Evolutionary conservation across 2,888 invertebrate genomes (phyloP).

Genomic region (Carpatolechia fugitivella): DNA sequence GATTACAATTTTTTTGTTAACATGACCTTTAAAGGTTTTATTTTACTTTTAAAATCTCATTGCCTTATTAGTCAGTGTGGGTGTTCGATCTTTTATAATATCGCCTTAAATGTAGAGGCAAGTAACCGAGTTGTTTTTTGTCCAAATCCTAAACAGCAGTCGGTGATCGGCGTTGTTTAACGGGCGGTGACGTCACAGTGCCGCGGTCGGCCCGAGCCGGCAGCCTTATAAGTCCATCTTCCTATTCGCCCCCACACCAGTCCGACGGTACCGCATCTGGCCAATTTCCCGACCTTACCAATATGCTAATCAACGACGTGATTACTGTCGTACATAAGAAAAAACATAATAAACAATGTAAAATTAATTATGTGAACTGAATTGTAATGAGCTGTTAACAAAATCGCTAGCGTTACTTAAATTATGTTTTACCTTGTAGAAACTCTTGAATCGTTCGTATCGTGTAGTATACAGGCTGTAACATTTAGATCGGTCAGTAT

Average conservation of each 20-base stretch:
- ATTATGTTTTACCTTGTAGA: not conserved
- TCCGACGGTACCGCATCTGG: constrained; percentile 49
- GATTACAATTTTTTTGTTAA: not conserved
- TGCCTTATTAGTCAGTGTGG: constrained; percentile 40
- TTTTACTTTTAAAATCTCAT: constrained; percentile 24
- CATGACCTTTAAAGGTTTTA: constrained; percentile 16
- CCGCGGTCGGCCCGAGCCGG: constrained; percentile 39
- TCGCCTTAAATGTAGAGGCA: constrained; percentile 60
- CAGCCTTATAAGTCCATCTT: constrained; percentile 67
- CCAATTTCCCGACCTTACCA: constrained; percentile 53
- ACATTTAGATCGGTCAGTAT: too few species aligned
- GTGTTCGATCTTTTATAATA: constrained; percentile 55
- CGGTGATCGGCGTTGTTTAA: constrained; percentile 38
- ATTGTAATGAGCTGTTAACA: not conserved
- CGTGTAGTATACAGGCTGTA: too few species aligned
- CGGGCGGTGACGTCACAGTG: constrained; percentile 65
- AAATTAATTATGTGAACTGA: not conserved
- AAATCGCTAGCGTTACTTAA: not conserved
- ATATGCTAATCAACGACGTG: constrained; percentile 43
- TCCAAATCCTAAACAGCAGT: constrained; percentile 53
- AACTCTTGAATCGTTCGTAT: too few species aligned
- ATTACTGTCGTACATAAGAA: constrained; percentile 10
- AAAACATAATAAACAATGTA: not conserved
- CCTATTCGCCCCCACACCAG: constrained; percentile 72
- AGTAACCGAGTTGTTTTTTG: constrained; percentile 51